These are phyloP conservation scores for Leptinotarsa defecta DNA, from an alignment of 1,140 invertebrate genomes.

Conservation along the genomic window DNA sequence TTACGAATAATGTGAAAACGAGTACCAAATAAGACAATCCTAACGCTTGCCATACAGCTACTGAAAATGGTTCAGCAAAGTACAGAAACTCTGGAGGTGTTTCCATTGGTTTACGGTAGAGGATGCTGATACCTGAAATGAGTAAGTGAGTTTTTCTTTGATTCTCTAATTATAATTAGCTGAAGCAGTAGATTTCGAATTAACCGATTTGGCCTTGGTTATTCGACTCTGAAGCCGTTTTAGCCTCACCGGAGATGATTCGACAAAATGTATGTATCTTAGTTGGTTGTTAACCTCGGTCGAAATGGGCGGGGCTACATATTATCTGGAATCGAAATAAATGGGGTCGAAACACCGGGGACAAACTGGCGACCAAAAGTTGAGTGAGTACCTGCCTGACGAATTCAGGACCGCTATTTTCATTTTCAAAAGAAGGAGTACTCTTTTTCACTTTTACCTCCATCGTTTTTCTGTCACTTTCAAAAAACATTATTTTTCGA, in stretches of 20 bases:
- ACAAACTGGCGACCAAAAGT: too few species aligned
- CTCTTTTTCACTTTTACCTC: too few species aligned
- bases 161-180: not conserved
- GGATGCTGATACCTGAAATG: slow-evolving; percentile 69
- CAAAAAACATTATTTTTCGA: too few species aligned
- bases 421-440: too few species aligned
- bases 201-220: too few species aligned
- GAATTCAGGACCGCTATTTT: too few species aligned
- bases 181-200: not conserved
- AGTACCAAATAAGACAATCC: slow-evolving; percentile 77
- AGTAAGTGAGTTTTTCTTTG: not conserved
- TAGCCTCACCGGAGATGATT: not conserved
- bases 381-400: too few species aligned
- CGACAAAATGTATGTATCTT: not conserved
- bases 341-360: too few species aligned
- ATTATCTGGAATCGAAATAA: too few species aligned
- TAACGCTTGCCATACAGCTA: slow-evolving; percentile 79
- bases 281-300: too few species aligned
- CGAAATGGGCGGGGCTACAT: too few species aligned
- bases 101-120: slow-evolving; percentile 72
- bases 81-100: slow-evolving; percentile 75
- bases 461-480: too few species aligned
- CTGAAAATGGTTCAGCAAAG: slow-evolving; percentile 78
- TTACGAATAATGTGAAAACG: slow-evolving; percentile 71
- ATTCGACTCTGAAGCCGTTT: not conserved